Evolutionary conservation across 2,888 invertebrate genomes (phyloP), one percentile per base, ranked within the genome.

Genomic region (Hirtodrosophila duncani): DNA sequence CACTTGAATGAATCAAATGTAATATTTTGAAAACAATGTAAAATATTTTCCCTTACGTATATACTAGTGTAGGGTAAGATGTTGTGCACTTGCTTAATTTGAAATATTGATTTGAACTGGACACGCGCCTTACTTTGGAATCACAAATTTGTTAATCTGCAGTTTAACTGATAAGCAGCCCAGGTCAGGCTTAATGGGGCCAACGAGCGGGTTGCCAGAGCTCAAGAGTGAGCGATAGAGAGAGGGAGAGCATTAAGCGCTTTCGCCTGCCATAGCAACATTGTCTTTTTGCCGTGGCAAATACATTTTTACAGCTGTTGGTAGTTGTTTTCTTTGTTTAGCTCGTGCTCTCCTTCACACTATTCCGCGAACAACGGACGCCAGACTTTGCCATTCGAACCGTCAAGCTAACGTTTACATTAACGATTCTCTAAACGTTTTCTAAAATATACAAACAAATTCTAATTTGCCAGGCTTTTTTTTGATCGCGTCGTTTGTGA

Each of bases 261-360:
- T 56, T 48, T 48, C 39, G 44, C 52, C 14, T 8, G 6, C 7
- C 43, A 37, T 10, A n/a, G n/a, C 37, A 21, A 18, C 24, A 14
- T 26, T 26, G 56, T 23, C 39, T 39, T 46, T n/a, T n/a, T n/a
- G n/a, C n/a, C n/a, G n/a, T n/a, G n/a, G n/a, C n/a, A n/a, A n/a
- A n/a, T n/a, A n/a, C n/a, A n/a, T n/a, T n/a, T n/a, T n/a, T n/a
- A n/a, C n/a, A n/a, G n/a, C n/a, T n/a, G n/a, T n/a, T n/a, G n/a
- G n/a, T n/a, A n/a, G n/a, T n/a, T n/a, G n/a, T n/a, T n/a, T n/a
- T 37, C 39, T 21, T 67, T 67, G 55, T 51, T 51, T 43, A 26
- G 26, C 26, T 9, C 34, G 14, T 16, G 26, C 49, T 30, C 33
- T 24, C 51, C 66, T 71, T 72, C 66, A 56, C 72, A 60, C 68